Evolutionary conservation across 2,113 vertebrate species (phyloP).

Genomic region (Ciconia maguari): DNA sequence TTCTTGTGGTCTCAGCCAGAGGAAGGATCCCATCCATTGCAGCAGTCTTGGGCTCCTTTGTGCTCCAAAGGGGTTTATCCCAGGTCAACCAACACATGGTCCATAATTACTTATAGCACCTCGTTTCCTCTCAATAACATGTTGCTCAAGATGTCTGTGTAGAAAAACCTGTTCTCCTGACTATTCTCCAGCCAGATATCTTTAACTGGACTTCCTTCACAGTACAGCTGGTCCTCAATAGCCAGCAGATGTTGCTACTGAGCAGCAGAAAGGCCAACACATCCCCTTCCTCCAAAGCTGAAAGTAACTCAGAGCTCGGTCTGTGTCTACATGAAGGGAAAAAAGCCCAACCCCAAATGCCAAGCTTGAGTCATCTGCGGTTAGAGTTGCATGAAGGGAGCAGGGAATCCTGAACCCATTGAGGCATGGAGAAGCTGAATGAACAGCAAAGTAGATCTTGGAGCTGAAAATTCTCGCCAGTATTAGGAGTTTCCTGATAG

Average conservation of each 20-base stretch:
- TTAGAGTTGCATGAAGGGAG: background rate
- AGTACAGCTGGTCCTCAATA: background rate
- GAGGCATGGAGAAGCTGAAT: background rate
- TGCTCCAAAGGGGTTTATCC: background rate
- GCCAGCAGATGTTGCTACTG: conserved; percentile 58
- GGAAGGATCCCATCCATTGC: background rate
- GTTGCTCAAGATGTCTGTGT: background rate
- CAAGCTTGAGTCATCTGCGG: background rate
- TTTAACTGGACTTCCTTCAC: background rate
- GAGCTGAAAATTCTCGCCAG: background rate
- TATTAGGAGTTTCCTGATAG: background rate
- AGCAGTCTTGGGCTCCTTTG: background rate
- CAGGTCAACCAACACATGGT: background rate
- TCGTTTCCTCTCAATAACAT: background rate
- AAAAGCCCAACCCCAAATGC: background rate
- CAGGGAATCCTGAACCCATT: background rate
- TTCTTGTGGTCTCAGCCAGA: background rate
- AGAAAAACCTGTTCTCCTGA: background rate
- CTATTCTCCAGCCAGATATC: background rate
- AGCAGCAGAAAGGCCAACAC: conserved; percentile 1
- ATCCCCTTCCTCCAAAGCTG: background rate
- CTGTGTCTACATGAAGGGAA: background rate
- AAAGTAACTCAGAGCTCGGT: background rate
- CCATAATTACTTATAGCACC: background rate
- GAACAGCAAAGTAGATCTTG: background rate